A percentile compares a stretch with the other conserved stretches of the same genome.
phyloP scores from a whole-genome alignment of 1,140 invertebrate genomes.

The Magallana gigas region DNA sequence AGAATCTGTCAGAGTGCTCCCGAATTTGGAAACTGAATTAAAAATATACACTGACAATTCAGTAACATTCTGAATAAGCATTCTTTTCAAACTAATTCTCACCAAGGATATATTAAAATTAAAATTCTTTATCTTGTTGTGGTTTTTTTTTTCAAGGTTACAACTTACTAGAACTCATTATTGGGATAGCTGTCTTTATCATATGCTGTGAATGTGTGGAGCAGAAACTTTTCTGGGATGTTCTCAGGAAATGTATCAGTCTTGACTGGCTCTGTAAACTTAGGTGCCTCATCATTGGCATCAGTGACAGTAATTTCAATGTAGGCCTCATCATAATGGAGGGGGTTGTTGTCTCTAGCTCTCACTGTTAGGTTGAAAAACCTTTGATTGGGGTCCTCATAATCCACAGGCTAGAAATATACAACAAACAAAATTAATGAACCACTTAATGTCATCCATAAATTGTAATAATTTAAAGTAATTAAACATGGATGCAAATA shows the following conservation, averaged over 20 bases:
- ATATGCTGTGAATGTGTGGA: conserved; percentile 64
- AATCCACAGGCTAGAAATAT: conserved; percentile 65
- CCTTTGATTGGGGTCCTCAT: conserved; percentile 63
- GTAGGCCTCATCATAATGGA: conserved; percentile 65
- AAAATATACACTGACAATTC: conserved; percentile 26
- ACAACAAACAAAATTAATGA: not conserved
- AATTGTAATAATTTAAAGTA: conserved; percentile 24
- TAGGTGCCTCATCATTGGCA: conserved; percentile 72
- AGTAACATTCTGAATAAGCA: not conserved
- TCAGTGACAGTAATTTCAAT: conserved; percentile 70
- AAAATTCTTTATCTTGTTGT: not conserved
- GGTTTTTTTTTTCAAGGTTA: too few species aligned
- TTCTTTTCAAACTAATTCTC: too few species aligned
- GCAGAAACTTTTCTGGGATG: conserved; percentile 57
- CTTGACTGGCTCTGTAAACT: conserved; percentile 62
- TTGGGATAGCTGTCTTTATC: conserved; percentile 70
- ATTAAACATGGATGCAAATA: not conserved
- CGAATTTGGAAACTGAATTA: conserved; percentile 68
- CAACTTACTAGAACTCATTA: conserved; percentile 68
- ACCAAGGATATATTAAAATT: too few species aligned
- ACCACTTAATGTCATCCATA: too few species aligned
- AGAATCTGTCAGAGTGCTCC: conserved; percentile 55
- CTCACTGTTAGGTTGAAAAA: conserved; percentile 71
- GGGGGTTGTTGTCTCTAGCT: conserved; percentile 66
- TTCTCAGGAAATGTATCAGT: conserved; percentile 62